Evolutionary conservation across 2,888 invertebrate species (phyloP).

Genomic region (Vesta saturnalis): DNA sequence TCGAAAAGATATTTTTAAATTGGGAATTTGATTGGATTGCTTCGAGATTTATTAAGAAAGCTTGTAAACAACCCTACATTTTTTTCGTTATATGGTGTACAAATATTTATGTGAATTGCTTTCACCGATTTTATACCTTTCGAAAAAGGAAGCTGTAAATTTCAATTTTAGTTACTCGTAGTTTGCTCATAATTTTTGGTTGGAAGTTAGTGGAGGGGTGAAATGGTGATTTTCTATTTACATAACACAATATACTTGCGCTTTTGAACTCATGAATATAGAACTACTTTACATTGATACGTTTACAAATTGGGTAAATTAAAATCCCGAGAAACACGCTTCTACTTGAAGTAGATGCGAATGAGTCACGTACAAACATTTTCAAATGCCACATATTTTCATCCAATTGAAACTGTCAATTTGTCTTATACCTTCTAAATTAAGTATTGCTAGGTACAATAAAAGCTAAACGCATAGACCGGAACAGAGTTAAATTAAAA

Average conservation of each 20-base stretch:
- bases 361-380: no score
- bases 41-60: constrained; percentile 15
- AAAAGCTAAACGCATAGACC: no score
- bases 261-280: constrained; percentile 34
- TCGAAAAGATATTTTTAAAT: constrained; percentile 21
- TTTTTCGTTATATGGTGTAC: background rate
- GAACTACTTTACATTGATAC: constrained; percentile 33
- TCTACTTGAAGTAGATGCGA: no score
- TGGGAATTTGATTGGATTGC: constrained; percentile 19
- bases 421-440: no score
- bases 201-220: background rate
- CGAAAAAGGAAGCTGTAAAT: constrained; percentile 6
- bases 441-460: no score
- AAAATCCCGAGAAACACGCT: constrained; percentile 6
- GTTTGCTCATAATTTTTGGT: background rate
- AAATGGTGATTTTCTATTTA: constrained; percentile 26
- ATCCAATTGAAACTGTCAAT: no score
- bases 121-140: background rate
- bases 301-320: constrained; percentile 31
- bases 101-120: constrained; percentile 8
- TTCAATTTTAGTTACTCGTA: background rate
- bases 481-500: no score
- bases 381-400: no score
- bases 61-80: constrained; percentile 21
- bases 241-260: constrained; percentile 29